These are phyloP conservation scores for Hemibagrus guttatus DNA, from an alignment of 2,797 vertebrate genomes.

Conservation along the genomic window DNA sequence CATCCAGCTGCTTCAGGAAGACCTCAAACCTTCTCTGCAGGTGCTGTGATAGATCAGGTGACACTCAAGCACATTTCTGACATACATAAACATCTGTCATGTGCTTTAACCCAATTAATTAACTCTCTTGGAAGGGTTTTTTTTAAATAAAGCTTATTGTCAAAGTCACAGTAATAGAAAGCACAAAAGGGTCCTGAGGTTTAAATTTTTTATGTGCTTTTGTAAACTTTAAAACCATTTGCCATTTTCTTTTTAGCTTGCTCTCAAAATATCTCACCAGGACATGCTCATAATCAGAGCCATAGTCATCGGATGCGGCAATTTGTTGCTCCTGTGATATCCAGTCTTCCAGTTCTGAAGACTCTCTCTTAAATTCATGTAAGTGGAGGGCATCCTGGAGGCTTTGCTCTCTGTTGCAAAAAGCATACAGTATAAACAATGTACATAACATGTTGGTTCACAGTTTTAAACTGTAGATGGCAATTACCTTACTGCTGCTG, in stretches of 20 bases:
- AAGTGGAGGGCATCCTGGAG: constrained; percentile 79
- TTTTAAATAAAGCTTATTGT: not conserved
- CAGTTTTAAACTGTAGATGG: not conserved
- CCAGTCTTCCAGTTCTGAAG: constrained; percentile 81
- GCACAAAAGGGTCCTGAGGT: not conserved
- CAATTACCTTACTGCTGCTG: constrained; percentile 73
- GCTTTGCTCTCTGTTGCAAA: constrained; percentile 65
- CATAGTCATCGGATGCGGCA: constrained; percentile 75
- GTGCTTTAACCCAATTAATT: not conserved
- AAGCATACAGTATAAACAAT: not conserved
- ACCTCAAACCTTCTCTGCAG: constrained; percentile 78
- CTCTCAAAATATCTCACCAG: constrained; percentile 71
- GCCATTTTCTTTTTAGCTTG: not conserved
- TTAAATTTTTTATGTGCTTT: not conserved
- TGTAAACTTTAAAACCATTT: not conserved
- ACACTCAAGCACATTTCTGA: constrained; percentile 4
- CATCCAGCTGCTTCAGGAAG: constrained; percentile 80
- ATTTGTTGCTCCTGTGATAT: constrained; percentile 76
- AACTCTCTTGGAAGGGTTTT: not conserved
- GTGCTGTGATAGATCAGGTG: constrained; percentile 64
- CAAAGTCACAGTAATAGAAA: not conserved
- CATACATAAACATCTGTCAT: not conserved
- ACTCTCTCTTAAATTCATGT: constrained; percentile 83
- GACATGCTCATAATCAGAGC: constrained; percentile 79
- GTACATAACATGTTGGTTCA: not conserved